Evolutionary conservation across 2,113 vertebrate genomes (phyloP).

Genomic region (Tricholaema leucomelas): DNA sequence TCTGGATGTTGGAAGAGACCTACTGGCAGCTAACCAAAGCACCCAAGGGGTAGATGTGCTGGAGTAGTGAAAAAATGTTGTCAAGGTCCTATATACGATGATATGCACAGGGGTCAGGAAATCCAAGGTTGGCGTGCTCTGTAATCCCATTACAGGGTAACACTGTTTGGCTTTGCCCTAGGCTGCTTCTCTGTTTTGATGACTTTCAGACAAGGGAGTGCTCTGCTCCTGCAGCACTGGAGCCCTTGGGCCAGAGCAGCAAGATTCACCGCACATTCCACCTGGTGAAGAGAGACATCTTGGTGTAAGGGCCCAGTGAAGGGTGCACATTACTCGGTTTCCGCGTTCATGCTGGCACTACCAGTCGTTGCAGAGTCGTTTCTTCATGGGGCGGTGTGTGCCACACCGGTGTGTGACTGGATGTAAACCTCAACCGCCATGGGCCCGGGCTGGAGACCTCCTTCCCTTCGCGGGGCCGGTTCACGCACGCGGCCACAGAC

Average conservation of each 20-base stretch:
- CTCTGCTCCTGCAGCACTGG: fast-evolving
- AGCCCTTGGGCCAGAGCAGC: neutral
- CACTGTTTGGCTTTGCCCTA: neutral
- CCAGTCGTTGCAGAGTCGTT: fast-evolving
- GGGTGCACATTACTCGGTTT: fast-evolving
- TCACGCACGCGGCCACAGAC: fast-evolving
- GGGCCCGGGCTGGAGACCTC: neutral
- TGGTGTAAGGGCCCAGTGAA: neutral
- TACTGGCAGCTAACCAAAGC: neutral
- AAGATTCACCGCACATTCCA: fast-evolving
- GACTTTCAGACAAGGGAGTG: neutral
- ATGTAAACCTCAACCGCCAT: fast-evolving
- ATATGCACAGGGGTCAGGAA: neutral
- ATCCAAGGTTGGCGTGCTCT: neutral
- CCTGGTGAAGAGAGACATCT: neutral
- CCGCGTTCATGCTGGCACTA: fast-evolving
- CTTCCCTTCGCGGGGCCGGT: neutral
- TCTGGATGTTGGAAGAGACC: neutral
- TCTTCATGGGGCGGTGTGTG: fast-evolving
- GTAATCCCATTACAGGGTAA: neutral
- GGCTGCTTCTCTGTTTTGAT: neutral
- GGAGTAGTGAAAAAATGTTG: too few relatives aligned
- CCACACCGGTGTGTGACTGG: fast-evolving
- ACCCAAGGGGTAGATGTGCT: fast-evolving
- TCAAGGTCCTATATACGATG: too few relatives aligned